Conservation (phyloP, 2,888 invertebrate genomes). For the Phortica magna region DNA sequence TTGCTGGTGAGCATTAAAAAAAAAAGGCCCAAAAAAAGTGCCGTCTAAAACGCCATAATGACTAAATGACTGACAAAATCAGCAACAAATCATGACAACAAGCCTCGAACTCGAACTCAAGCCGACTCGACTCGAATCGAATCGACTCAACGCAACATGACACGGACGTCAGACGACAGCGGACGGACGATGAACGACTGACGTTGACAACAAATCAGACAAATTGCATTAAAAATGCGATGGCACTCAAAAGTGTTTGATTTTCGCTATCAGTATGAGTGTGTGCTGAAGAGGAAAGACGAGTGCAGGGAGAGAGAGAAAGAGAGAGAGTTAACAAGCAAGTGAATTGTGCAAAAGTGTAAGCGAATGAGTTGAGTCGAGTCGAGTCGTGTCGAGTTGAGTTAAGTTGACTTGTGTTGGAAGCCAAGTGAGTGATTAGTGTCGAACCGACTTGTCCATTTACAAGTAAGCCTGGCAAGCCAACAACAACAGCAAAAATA, state of each 20-base stretch:
- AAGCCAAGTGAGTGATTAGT: constrained; percentile 69
- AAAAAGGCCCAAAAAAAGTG: constrained; percentile 15
- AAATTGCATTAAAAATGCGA: constrained; percentile 71
- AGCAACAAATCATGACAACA: constrained; percentile 69
- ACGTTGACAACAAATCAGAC: constrained; percentile 71
- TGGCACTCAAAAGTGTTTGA: constrained; percentile 64
- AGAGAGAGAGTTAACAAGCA: background rate
- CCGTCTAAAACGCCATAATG: constrained; percentile 53
- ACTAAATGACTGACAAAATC: constrained; percentile 69
- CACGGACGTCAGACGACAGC: no score
- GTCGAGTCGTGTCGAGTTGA: constrained; percentile 31
- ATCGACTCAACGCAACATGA: constrained; percentile 38
- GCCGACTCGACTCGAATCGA: constrained; percentile 34
- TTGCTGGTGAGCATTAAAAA: background rate
- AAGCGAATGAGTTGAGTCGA: constrained; percentile 18
- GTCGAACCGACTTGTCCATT: constrained; percentile 58
- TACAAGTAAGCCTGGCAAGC: constrained; percentile 52
- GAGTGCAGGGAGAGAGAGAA: constrained; percentile 11
- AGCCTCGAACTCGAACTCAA: constrained; percentile 42
- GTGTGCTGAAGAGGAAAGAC: background rate
- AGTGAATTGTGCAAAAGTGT: no score
- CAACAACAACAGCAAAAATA: constrained; percentile 14
- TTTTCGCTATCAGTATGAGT: constrained; percentile 47
- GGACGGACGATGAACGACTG: constrained; percentile 49
- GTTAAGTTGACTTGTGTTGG: constrained; percentile 37